phyloP scores from a whole-genome alignment of 2,888 invertebrate genomes.

The Vannuccia rotundouncinata region DNA sequence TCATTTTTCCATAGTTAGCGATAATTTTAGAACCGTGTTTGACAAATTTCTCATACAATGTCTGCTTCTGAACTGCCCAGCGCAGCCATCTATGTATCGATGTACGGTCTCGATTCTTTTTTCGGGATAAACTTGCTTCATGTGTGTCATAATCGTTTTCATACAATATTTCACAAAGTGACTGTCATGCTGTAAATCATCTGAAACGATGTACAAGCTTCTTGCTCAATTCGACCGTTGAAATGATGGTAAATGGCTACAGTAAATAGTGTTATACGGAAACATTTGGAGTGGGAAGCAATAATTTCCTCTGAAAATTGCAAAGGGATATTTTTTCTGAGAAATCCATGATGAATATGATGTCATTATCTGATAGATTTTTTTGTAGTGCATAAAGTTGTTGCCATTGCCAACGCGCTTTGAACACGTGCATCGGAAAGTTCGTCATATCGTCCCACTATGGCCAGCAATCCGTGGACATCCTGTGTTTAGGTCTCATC shows the following conservation, averaged over 20 bases:
- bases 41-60: not conserved
- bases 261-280: not conserved
- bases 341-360: not conserved
- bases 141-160: not conserved
- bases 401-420: conserved; percentile 3
- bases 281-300: not conserved
- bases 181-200: not conserved
- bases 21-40: not conserved
- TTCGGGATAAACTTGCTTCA: not conserved
- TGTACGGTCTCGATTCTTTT: not conserved
- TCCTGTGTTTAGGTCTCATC: conserved; percentile 10
- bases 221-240: not conserved
- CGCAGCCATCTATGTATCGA: not conserved
- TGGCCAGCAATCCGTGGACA: not conserved
- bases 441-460: not conserved
- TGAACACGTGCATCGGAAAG: conserved; percentile 22
- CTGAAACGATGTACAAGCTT: not conserved
- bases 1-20: not conserved
- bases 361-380: not conserved
- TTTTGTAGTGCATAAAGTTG: conserved; percentile 6
- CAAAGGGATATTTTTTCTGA: not conserved
- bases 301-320: not conserved
- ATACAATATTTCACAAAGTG: not conserved
- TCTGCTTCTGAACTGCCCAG: not conserved
- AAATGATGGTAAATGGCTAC: not conserved